Base-by-base conservation (phyloP, 2,797 vertebrate genomes). In the Coracias cyanogaster region DNA sequence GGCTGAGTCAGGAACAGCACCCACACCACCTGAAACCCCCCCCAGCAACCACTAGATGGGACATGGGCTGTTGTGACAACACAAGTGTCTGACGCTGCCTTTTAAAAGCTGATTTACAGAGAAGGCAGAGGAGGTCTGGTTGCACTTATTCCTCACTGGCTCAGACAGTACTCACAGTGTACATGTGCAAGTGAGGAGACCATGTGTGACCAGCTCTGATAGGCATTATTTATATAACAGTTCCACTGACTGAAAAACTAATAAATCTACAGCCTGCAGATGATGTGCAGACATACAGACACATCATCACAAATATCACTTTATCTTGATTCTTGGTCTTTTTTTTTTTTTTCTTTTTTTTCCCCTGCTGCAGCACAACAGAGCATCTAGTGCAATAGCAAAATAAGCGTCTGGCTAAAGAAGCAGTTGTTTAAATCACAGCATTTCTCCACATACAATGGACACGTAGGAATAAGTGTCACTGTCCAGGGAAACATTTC, bases 231-330 rank as follows among this genome's bases (percentile, higher is more conserved):
- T 94, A 86, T 71, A 61, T n/a, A 88, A 90, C 76, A 58, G 48
- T 71, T 71, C 61, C 73, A 67, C 89, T 83, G 85, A 90, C 76
- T 72, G 65, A 88, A 93, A 94, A 91, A 58, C 65, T 64, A 93
- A 91, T 86, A 95, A 93, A 93, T 88, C 61, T 76, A 65, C 76
- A 78, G 90, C 39, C 57, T 93, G 87, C 72, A 91, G 95, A 86
- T 72, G 85, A 95, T 81, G 90, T 95, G 94, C 93, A 95, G 89
- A 94, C 82, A 85, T 43, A 80, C 55, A 95, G 78, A 79, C 82
- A 92, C 80, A 81, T 93, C 77, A 90, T 81, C 88, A 51, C 92
- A 95, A 93, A 79, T 82, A 95, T 24, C 54, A 79, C 51, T 94
- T 97, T 58, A 88, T 93, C 73, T 89, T 54, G 77, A 76, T 52